Evolutionary conservation across 2,888 invertebrate genomes (phyloP).

Genomic region (Sialis lutaria): DNA sequence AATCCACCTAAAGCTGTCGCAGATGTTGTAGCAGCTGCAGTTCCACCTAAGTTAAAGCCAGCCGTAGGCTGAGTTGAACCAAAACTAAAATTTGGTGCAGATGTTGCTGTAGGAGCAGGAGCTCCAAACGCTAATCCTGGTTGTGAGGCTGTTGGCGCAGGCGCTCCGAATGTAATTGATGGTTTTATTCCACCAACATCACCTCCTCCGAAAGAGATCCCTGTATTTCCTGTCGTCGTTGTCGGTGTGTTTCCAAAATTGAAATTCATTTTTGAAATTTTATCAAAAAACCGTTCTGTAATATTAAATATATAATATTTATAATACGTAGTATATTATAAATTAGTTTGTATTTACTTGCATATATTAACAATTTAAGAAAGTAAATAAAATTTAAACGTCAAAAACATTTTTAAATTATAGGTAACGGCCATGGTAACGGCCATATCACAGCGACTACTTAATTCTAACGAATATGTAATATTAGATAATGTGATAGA

Average conservation of each 20-base stretch:
- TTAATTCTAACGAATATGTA: too few relatives aligned
- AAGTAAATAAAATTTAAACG: too few relatives aligned
- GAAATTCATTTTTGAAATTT: constrained; percentile 2
- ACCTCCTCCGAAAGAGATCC: constrained; percentile 19
- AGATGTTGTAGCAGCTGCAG: constrained; percentile 6
- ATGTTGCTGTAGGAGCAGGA: background rate
- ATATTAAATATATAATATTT: too few relatives aligned
- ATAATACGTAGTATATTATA: too few relatives aligned
- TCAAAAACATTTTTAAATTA: too few relatives aligned
- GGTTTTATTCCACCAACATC: constrained; percentile 23
- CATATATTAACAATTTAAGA: too few relatives aligned
- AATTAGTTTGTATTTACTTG: too few relatives aligned
- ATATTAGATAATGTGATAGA: too few relatives aligned
- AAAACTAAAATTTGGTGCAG: constrained; percentile 8
- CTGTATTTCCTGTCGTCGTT: constrained; percentile 9
- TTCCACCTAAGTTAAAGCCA: constrained; percentile 13
- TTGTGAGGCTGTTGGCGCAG: constrained; percentile 19
- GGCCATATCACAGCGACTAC: too few relatives aligned
- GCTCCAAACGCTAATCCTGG: constrained; percentile 15
- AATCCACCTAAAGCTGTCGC: background rate
- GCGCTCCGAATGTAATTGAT: constrained; percentile 18
- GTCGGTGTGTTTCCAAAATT: constrained; percentile 3
- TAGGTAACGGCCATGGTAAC: too few relatives aligned
- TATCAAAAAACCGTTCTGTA: too few relatives aligned
- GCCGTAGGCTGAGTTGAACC: constrained; percentile 10